Conservation (phyloP, 2,888 invertebrate species). For the Galerucella pusilla region DNA sequence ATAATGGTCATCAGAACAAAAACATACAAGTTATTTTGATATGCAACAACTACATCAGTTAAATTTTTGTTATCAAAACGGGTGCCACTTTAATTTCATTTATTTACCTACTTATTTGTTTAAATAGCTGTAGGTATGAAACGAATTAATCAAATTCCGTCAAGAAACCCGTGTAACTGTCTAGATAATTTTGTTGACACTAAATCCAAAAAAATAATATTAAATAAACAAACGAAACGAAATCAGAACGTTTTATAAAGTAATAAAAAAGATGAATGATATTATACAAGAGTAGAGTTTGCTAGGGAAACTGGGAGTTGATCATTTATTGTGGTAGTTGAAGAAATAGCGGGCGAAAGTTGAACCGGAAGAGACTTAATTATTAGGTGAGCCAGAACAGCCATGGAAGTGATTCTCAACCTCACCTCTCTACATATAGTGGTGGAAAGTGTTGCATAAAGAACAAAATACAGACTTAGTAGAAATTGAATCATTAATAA, state of each 20-base stretch:
- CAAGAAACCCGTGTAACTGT: not conserved
- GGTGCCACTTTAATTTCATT: not conserved
- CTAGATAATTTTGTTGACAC: slow-evolving; percentile 1
- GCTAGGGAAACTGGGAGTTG: too few species aligned
- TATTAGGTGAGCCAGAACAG: too few species aligned
- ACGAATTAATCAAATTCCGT: slow-evolving; percentile 6
- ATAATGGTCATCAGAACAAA: too few species aligned
- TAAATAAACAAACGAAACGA: not conserved
- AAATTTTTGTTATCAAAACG: not conserved
- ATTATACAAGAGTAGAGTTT: too few species aligned
- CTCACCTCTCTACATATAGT: too few species aligned
- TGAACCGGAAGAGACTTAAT: too few species aligned
- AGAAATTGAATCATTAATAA: too few species aligned
- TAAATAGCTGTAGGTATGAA: not conserved
- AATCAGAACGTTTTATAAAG: not conserved
- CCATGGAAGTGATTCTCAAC: too few species aligned
- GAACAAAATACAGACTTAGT: too few species aligned
- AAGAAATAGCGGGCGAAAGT: too few species aligned
- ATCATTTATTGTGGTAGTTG: too few species aligned
- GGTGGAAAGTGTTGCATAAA: too few species aligned
- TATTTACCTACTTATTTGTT: not conserved
- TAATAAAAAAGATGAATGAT: not conserved
- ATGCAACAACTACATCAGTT: not conserved
- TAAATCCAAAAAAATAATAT: not conserved
- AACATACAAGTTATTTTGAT: not conserved